phyloP scores from a whole-genome alignment of 2,888 invertebrate species.

The Steinernema carpocapsae region DNA sequence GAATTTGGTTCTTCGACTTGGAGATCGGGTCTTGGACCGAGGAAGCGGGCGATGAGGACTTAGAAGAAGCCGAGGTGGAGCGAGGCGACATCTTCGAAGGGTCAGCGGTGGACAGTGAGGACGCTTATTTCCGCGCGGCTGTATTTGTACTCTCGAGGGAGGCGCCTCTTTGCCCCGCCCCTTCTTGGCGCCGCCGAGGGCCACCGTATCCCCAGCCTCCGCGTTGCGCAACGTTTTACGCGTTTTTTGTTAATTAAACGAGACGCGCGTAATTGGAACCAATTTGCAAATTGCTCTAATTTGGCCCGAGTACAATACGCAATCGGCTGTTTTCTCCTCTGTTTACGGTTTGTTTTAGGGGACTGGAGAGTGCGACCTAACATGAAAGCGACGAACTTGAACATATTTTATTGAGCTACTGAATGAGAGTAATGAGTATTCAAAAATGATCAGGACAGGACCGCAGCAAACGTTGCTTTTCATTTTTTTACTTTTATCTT shows the following conservation, averaged over 20 bases:
- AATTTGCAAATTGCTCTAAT: slow-evolving; percentile 31
- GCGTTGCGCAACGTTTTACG: slow-evolving; percentile 31
- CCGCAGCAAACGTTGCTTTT: too few relatives aligned
- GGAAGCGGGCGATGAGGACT: slow-evolving; percentile 26
- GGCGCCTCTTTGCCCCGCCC: not conserved
- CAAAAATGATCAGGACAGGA: too few relatives aligned
- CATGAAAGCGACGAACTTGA: too few relatives aligned
- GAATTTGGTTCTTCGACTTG: slow-evolving; percentile 53
- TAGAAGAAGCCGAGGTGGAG: slow-evolving; percentile 6
- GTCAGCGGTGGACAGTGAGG: not conserved
- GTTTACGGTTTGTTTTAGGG: slow-evolving; percentile 15
- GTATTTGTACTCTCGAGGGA: slow-evolving; percentile 29
- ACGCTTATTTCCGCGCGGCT: not conserved
- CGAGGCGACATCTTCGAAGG: slow-evolving; percentile 17
- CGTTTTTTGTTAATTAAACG: slow-evolving; percentile 31
- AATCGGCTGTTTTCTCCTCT: slow-evolving; percentile 13
- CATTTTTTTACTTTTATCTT: too few relatives aligned
- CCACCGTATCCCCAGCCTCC: slow-evolving; percentile 16
- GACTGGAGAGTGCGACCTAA: not conserved
- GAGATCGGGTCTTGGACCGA: slow-evolving; percentile 11
- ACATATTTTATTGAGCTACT: too few relatives aligned
- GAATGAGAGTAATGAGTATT: too few relatives aligned
- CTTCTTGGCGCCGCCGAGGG: slow-evolving; percentile 7
- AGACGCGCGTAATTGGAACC: slow-evolving; percentile 15
- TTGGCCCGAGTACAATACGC: slow-evolving; percentile 19